Evolutionary conservation across 2,888 invertebrate species (phyloP).

Genomic region (Agrotis clavis): DNA sequence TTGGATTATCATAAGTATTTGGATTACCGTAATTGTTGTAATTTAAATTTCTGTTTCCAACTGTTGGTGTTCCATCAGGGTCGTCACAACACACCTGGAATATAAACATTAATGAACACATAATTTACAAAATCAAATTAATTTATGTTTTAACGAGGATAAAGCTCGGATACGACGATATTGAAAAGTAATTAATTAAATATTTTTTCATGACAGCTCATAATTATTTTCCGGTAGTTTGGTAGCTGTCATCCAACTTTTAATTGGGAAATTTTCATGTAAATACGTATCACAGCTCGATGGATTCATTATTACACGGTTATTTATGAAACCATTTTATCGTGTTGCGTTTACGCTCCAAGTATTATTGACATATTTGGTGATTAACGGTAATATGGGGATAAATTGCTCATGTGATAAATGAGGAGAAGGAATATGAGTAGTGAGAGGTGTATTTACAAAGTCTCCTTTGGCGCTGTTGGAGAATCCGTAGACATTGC

Average conservation of each 20-base stretch:
- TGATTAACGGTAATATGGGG: constrained; percentile 50
- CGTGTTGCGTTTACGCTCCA: constrained; percentile 51
- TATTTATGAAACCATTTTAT: constrained; percentile 65
- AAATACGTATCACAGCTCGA: constrained; percentile 52
- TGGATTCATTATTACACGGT: constrained; percentile 59
- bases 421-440: constrained; percentile 6
- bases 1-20: constrained; percentile 41
- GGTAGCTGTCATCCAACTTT: constrained; percentile 43
- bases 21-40: constrained; percentile 38
- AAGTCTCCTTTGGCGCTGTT: constrained; percentile 73
- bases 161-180: background rate
- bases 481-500: constrained; percentile 69
- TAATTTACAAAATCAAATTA: background rate
- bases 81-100: constrained; percentile 80
- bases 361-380: constrained; percentile 59
- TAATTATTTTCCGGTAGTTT: constrained; percentile 56
- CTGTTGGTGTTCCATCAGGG: background rate
- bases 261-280: constrained; percentile 44
- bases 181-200: constrained; percentile 5
- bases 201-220: constrained; percentile 20
- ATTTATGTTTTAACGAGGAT: background rate
- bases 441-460: constrained; percentile 69
- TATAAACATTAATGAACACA: constrained; percentile 9
- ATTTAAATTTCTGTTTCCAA: constrained; percentile 35
- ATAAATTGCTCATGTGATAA: constrained; percentile 30